Conservation (phyloP, 2,113 vertebrate species). For the Xenopus borealis region DNA sequence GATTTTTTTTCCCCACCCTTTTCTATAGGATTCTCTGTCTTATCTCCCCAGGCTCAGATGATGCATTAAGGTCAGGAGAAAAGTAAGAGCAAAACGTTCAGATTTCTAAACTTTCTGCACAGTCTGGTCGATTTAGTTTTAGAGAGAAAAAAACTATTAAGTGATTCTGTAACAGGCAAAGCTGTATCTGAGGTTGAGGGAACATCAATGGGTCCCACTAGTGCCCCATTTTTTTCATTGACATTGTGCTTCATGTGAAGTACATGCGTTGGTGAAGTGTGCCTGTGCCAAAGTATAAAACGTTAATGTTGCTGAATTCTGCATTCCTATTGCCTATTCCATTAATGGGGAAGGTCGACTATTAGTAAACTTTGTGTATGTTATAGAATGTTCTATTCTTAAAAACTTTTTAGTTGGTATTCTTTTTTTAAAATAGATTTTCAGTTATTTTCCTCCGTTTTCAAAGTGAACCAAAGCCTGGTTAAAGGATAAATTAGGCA, state of each 20-base stretch:
- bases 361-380: too few relatives aligned
- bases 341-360: too few relatives aligned
- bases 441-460: too few relatives aligned
- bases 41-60: conserved; percentile 26
- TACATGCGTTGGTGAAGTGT: conserved; percentile 12
- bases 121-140: conserved; percentile 36
- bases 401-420: too few relatives aligned
- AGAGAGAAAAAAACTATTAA: conserved; percentile 4
- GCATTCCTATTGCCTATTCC: not conserved
- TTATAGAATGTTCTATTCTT: too few relatives aligned
- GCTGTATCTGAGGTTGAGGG: not conserved
- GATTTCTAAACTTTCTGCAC: conserved; percentile 28
- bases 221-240: too few relatives aligned
- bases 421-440: too few relatives aligned
- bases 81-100: conserved; percentile 15
- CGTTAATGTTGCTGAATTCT: conserved; percentile 8
- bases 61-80: conserved; percentile 35
- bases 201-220: conserved; percentile 1
- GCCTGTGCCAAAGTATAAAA: conserved; percentile 11
- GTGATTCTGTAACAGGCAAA: not conserved
- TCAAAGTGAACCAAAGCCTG: too few relatives aligned
- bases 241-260: not conserved
- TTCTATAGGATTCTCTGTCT: conserved; percentile 13
- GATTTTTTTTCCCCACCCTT: conserved; percentile 4
- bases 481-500: too few relatives aligned